These are phyloP conservation scores for Clostera curtula DNA, from an alignment of 2,888 invertebrate genomes.

Conservation along the genomic window DNA sequence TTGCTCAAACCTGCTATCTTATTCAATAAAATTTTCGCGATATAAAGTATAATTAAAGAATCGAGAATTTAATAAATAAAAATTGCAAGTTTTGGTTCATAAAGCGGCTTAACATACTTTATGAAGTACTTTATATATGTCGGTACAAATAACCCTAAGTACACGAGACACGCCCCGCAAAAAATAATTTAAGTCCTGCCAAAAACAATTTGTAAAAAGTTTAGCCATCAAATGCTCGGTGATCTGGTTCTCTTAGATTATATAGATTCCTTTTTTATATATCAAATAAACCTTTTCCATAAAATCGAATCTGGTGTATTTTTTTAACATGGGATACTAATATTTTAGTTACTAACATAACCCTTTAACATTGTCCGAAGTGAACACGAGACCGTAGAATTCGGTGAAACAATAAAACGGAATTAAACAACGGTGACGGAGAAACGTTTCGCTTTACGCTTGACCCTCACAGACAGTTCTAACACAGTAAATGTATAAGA, in stretches of 20 bases:
- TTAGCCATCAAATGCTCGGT: constrained; percentile 59
- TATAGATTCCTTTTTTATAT: constrained; percentile 61
- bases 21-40: too few relatives aligned
- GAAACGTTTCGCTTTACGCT: constrained; percentile 49
- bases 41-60: too few relatives aligned
- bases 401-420: constrained; percentile 20
- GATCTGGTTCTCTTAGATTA: constrained; percentile 63
- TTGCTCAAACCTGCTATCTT: too few relatives aligned
- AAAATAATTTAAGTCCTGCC: constrained; percentile 24
- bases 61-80: too few relatives aligned
- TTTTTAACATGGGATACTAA: constrained; percentile 75
- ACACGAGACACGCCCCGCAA: constrained; percentile 19
- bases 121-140: not conserved
- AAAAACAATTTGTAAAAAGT: constrained; percentile 27
- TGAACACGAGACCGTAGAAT: constrained; percentile 30
- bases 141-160: constrained; percentile 9
- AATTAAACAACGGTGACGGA: constrained; percentile 48
- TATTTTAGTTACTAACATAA: constrained; percentile 58
- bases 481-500: too few relatives aligned
- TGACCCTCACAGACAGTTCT: too few relatives aligned
- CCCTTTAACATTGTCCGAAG: constrained; percentile 24
- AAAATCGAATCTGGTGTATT: constrained; percentile 72
- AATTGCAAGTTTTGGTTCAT: too few relatives aligned
- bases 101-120: constrained; percentile 1
- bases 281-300: constrained; percentile 72